Evolutionary conservation across 2,113 vertebrate genomes (phyloP), one percentile per base, ranked within the genome.

Genomic region (Pluvianellus socialis): DNA sequence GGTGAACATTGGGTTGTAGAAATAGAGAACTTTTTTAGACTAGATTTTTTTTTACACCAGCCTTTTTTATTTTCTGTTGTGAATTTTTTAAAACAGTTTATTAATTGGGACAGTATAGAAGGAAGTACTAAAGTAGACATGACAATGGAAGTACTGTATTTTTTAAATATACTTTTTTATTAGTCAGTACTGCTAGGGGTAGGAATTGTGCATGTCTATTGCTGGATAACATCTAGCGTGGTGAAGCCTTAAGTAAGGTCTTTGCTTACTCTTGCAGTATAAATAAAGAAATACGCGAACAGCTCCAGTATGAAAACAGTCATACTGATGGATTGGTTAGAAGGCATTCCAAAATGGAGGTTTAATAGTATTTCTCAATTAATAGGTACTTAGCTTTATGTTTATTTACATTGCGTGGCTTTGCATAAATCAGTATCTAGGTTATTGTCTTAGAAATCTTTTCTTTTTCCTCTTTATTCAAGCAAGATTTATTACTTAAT

Each of bases 281-380:
- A 75, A 87, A 55, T 21, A 47, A n/a, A 28, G 14, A 81, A 53
- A 23, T 50, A 0, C 23, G 33, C 40, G 59, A 93, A 52, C 35
- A 75, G 18, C 55, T 70, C 33, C 1, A 4, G 14, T 47, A 40
- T 10, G 24, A 30, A 74, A 93, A 15, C 5, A 47, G 28, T 66
- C 50, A 19, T 52, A 55, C 33, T 62, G 70, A 74, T 81, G n/a
- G 23, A 63, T 74, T 66, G 42, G 23, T 85, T 74, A 74, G 35
- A 79, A 84, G 32, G 18, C 66, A 49, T 79, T 85, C 19, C 47
- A 85, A 91, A 90, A 50, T 10, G 13, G n/a, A 71, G 11, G 15
- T 32, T 96, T 80, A 93, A 58, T 77, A 84, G 32, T 47, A 53
- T 86, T 91, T 83, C 30, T 83, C 45, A 89, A 61, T 86, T 94